phyloP scores from a whole-genome alignment of 1,140 invertebrate genomes.

The Drosophila funebris region DNA sequence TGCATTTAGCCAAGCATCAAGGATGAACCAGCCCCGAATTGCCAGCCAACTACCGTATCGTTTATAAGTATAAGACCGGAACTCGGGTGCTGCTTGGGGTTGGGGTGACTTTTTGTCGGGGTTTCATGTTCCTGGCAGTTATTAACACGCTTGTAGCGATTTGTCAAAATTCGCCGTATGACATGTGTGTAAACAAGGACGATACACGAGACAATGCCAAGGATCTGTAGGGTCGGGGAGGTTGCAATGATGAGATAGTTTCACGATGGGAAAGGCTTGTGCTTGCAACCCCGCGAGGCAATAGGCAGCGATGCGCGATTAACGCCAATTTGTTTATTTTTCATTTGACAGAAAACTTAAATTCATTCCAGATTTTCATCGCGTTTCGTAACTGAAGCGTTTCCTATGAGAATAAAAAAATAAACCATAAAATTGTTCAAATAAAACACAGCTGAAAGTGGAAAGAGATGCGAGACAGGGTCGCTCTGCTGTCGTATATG shows the following conservation, averaged over 20 bases:
- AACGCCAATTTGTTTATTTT: constrained; percentile 67
- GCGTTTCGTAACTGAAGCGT: constrained; percentile 25
- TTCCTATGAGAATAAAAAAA: constrained; percentile 1
- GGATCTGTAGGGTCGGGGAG: constrained; percentile 13
- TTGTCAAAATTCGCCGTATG: constrained; percentile 72
- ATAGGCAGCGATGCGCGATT: constrained; percentile 33
- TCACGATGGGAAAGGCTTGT: constrained; percentile 48
- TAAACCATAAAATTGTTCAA: constrained; percentile 1
- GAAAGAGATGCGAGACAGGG: neutral
- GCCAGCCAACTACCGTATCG: constrained; percentile 13
- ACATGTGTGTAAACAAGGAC: constrained; percentile 77
- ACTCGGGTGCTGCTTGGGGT: neutral
- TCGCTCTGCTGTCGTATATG: constrained; percentile 8
- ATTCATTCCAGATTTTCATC: constrained; percentile 49
- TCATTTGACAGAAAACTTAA: constrained; percentile 65
- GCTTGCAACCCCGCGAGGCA: constrained; percentile 34
- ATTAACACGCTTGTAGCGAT: constrained; percentile 77
- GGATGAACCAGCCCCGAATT: constrained; percentile 11
- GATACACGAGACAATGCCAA: constrained; percentile 30
- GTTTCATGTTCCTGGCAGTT: constrained; percentile 42
- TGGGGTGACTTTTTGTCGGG: constrained; percentile 48
- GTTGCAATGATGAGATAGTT: constrained; percentile 4
- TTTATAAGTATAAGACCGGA: neutral
- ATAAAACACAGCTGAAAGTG: neutral
- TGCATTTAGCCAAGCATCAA: constrained; percentile 6